Percentiles rank a stretch among this genome's conserved stretches.
These are phyloP conservation scores for Siniperca scherzeri DNA, from an alignment of 2,797 vertebrate species.

Conservation along the genomic window DNA sequence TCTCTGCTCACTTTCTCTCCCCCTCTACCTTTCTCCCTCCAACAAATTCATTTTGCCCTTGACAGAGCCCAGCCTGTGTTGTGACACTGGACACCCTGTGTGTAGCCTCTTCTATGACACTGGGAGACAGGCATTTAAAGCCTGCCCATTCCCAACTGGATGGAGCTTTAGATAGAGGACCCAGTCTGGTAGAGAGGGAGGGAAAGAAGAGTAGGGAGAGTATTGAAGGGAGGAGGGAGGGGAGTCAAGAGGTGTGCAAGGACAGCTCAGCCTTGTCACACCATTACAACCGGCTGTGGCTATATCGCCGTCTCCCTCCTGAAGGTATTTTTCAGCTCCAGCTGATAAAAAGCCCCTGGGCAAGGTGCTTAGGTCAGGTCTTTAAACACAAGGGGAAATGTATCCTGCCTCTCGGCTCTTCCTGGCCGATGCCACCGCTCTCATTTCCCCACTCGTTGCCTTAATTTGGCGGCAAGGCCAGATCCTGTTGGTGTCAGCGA, in stretches of 20 bases:
- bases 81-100: slow-evolving; percentile 82
- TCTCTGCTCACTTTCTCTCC: slow-evolving; percentile 48
- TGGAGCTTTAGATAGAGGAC: slow-evolving; percentile 75
- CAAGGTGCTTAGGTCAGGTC: slow-evolving; percentile 90
- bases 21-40: slow-evolving; percentile 66
- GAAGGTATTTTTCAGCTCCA: slow-evolving; percentile 88
- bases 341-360: slow-evolving; percentile 87
- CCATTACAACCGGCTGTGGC: slow-evolving; percentile 78
- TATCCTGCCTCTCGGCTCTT: slow-evolving; percentile 85
- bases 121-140: slow-evolving; percentile 80
- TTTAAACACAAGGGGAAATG: slow-evolving; percentile 90
- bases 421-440: slow-evolving; percentile 77
- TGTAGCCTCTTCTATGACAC: slow-evolving; percentile 81
- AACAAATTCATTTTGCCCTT: slow-evolving; percentile 86
- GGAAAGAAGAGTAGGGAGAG: slow-evolving; percentile 63
- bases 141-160: slow-evolving; percentile 74
- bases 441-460: slow-evolving; percentile 84
- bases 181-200: slow-evolving; percentile 57
- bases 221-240: slow-evolving; percentile 73
- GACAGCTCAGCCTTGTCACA: slow-evolving; percentile 87
- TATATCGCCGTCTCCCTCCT: slow-evolving; percentile 79
- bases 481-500: slow-evolving; percentile 90
- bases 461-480: slow-evolving; percentile 86
- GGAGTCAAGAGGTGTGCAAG: slow-evolving; percentile 84
- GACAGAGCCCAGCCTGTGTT: slow-evolving; percentile 80